Evolutionary conservation across 2,113 vertebrate genomes (phyloP), one percentile per base, ranked within the genome.

Genomic region (Dendropsophus ebraccatus): DNA sequence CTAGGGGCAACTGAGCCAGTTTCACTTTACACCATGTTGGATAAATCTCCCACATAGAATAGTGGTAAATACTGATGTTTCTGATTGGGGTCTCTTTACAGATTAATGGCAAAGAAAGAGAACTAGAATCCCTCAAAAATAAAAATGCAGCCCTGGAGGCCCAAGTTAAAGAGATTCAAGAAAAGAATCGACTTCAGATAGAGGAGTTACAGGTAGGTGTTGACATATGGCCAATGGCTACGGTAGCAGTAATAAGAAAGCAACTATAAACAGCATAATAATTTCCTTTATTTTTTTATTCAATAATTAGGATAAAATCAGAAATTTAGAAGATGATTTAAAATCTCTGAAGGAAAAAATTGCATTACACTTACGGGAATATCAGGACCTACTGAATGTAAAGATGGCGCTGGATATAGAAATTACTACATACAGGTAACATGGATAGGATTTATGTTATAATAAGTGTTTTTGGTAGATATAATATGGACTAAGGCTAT

Each of bases 331-430:
- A 83, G 83, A 93, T 12, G 89, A 93, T 37, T 87, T 94, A 76
- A 94, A 93, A 90, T 88, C 90, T 72, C 91, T 90, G 21, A 93
- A 93, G 87, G 91, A 91, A 86, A 94, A 92, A 88, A 94, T 92
- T 83, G 93, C 93, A 0, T 81, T 94, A 41, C 94, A 93, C 84
- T 91, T 95, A 87, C 88, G 93, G 1, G 91, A 94, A 81, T 94
- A 95, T 90, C 94, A 95, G 90, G 93, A 94, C 5, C 92, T 85
- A 52, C 21, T 85, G 32, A 85, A 60, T 93, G 47, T 94, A 60
- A 95, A 95, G 88, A 95, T 95, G 94, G 87, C 92, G 81, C 89
- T 95, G 41, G 94, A 95, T 84, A 93, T 94, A 87, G 94, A 94
- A 89, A 94, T 95, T 32, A 93, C 93, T 65, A 95, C 95, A 69